These are phyloP conservation scores for Morone saxatilis DNA, from an alignment of 2,113 vertebrate species.

Conservation along the genomic window DNA sequence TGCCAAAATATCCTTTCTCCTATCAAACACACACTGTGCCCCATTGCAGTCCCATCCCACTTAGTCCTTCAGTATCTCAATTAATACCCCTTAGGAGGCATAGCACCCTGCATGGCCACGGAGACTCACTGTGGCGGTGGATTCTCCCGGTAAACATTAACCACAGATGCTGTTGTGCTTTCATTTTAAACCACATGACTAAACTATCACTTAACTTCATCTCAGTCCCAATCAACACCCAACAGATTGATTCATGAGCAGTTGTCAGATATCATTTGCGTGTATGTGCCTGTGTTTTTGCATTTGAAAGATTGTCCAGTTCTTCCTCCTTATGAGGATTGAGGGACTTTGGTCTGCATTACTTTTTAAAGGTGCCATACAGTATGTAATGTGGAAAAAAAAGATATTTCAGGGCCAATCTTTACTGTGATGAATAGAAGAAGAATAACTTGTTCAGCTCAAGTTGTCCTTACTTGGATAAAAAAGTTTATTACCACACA, in stretches of 20 bases:
- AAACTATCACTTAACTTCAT: constrained; percentile 11
- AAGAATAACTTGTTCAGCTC: no score
- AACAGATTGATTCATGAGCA: constrained; percentile 31
- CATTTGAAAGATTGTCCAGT: constrained; percentile 10
- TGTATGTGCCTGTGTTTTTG: constrained; percentile 10
- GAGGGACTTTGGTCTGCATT: not conserved
- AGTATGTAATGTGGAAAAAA: no score
- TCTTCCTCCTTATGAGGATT: not conserved
- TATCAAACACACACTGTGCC: constrained; percentile 74
- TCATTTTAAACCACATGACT: constrained; percentile 40
- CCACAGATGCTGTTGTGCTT: constrained; percentile 38
- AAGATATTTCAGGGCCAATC: no score
- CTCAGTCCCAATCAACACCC: constrained; percentile 56
- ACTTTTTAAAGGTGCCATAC: not conserved
- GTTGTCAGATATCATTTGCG: not conserved
- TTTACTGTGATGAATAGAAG: no score
- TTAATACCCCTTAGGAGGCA: constrained; percentile 75
- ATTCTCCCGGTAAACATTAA: constrained; percentile 38
- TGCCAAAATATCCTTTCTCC: constrained; percentile 63
- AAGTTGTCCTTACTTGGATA: no score
- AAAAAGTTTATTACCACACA: no score
- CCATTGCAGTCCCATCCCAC: constrained; percentile 56
- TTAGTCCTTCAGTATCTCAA: constrained; percentile 75
- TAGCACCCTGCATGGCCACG: constrained; percentile 52
- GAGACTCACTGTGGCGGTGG: constrained; percentile 33